Conservation (phyloP, 2,888 invertebrate species). For the Odontocolon sp. region DNA sequence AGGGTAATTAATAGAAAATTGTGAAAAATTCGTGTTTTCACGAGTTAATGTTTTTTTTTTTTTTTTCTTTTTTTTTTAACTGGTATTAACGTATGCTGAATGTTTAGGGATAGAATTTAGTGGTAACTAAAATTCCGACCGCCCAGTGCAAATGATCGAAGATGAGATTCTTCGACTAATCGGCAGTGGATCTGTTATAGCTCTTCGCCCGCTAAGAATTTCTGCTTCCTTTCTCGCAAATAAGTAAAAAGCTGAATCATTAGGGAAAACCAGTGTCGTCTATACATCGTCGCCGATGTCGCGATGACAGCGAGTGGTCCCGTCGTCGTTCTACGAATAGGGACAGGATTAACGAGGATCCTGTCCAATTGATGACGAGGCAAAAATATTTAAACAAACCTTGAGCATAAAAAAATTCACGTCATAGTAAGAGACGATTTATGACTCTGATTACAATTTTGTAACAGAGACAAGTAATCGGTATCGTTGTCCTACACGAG, state of each 20-base stretch:
- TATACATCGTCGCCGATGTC: not conserved
- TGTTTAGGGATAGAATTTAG: not conserved
- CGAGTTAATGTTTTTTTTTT: too few species aligned
- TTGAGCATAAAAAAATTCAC: not conserved
- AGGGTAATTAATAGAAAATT: slow-evolving; percentile 63
- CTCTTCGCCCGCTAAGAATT: too few species aligned
- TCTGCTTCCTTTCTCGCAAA: not conserved
- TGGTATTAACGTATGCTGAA: not conserved
- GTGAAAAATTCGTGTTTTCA: not conserved
- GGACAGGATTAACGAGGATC: not conserved
- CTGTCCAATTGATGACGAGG: not conserved
- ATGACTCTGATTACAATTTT: not conserved
- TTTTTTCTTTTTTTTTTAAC: not conserved
- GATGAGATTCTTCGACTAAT: not conserved
- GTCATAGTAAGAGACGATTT: not conserved
- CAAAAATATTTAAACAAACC: not conserved
- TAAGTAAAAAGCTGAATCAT: not conserved
- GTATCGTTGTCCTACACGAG: too few species aligned
- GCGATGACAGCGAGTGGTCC: not conserved
- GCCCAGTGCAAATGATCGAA: not conserved
- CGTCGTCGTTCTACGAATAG: not conserved
- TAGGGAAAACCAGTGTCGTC: not conserved
- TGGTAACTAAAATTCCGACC: not conserved
- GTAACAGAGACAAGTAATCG: too few species aligned
- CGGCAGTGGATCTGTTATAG: not conserved